Evolutionary conservation across 2,113 vertebrate species (phyloP).

Genomic region (Urocolius indicus): DNA sequence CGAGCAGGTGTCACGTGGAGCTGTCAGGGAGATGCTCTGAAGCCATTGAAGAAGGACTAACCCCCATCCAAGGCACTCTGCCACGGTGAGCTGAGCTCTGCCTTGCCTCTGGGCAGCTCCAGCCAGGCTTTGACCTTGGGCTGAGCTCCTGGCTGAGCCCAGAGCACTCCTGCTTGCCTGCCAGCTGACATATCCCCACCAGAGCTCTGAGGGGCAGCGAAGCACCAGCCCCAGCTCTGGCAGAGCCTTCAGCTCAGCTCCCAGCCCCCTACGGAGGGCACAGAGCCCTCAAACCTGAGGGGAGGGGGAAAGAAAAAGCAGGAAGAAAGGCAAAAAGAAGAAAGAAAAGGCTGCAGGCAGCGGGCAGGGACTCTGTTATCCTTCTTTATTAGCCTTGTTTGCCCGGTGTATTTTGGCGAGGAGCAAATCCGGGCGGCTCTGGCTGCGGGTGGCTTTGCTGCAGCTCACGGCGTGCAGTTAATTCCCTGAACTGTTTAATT

Average conservation of each 20-base stretch:
- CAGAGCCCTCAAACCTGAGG: background rate
- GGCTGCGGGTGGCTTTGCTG: background rate
- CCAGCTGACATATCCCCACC: background rate
- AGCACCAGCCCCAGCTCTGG: rapidly evolving
- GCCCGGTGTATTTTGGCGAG: background rate
- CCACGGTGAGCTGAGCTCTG: background rate
- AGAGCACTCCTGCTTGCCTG: background rate
- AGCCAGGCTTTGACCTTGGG: background rate
- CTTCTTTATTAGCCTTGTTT: background rate
- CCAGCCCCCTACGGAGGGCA: rapidly evolving
- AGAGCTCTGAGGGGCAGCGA: background rate
- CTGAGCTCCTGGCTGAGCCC: background rate
- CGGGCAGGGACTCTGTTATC: background rate
- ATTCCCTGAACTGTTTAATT: conserved; percentile 60
- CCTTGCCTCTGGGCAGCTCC: background rate
- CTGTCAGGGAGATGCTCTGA: background rate
- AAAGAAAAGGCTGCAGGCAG: background rate
- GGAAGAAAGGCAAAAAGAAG: background rate
- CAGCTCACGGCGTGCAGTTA: background rate
- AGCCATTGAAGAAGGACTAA: background rate
- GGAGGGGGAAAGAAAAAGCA: background rate
- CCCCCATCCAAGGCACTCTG: rapidly evolving
- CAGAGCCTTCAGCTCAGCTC: background rate
- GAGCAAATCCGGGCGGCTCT: background rate
- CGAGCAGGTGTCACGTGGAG: background rate